Conservation (phyloP, 2,113 vertebrate genomes). For the Eubucco bourcierii region DNA sequence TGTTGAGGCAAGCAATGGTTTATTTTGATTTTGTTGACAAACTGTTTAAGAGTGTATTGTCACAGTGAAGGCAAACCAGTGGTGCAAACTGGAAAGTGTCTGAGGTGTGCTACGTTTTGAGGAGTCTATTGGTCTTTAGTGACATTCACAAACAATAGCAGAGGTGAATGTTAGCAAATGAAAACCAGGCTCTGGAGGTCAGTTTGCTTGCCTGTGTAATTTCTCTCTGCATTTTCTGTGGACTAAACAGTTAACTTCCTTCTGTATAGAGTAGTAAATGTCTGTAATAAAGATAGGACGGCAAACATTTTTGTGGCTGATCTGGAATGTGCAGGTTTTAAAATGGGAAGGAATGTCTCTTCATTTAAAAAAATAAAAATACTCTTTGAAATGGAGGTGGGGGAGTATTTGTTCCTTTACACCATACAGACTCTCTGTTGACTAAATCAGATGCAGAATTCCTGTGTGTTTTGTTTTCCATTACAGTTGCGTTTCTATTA, state of each 20-base stretch:
- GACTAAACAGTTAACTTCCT: background rate
- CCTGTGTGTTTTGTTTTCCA: background rate
- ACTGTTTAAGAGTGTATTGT: background rate
- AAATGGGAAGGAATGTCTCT: background rate
- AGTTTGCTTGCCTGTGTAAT: background rate
- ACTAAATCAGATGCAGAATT: background rate
- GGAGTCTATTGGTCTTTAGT: background rate
- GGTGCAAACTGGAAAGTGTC: background rate
- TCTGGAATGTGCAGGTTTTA: background rate
- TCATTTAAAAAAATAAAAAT: background rate
- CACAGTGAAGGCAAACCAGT: background rate
- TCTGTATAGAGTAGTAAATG: background rate
- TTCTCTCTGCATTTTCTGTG: background rate
- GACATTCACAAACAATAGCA: background rate
- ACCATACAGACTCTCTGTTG: background rate
- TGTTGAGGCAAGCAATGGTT: background rate
- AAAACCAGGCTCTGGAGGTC: background rate
- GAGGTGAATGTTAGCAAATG: background rate
- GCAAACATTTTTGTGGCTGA: background rate
- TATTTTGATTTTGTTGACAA: background rate
- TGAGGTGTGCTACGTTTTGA: background rate
- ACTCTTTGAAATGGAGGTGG: background rate
- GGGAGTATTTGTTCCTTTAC: background rate
- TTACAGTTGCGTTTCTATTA: background rate
- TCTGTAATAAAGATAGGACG: background rate